phyloP scores from a whole-genome alignment of 92 coral and sea anemone genomes.

The Pocillopora grandis region DNA sequence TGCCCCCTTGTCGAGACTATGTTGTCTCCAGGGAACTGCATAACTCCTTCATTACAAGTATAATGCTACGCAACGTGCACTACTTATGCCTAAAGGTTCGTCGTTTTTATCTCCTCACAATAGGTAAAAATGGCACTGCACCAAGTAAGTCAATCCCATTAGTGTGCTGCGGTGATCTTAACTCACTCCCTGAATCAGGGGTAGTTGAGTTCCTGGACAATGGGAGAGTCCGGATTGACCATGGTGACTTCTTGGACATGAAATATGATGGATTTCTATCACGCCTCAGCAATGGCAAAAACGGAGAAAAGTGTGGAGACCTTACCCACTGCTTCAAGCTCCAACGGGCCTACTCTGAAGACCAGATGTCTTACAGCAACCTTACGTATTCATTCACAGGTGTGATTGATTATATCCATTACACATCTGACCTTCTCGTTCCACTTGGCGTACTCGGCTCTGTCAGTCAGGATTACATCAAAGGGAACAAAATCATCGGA shows the following conservation, averaged over 20 bases:
- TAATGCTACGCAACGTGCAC: too few relatives aligned
- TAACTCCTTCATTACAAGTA: not conserved
- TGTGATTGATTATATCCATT: slow-evolving; percentile 94
- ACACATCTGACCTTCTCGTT: slow-evolving; percentile 73
- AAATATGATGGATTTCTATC: slow-evolving; percentile 93
- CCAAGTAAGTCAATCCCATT: slow-evolving; percentile 86
- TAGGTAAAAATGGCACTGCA: slow-evolving; percentile 98
- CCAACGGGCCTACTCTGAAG: slow-evolving; percentile 81
- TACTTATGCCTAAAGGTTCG: not conserved
- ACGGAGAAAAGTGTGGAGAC: slow-evolving; percentile 84
- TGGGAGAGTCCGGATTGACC: slow-evolving; percentile 90
- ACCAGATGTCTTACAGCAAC: slow-evolving; percentile 83
- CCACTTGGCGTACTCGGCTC: slow-evolving; percentile 91
- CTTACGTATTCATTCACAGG: slow-evolving; percentile 91
- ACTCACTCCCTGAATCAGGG: slow-evolving; percentile 96
- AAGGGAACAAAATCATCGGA: slow-evolving; percentile 87
- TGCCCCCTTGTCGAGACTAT: too few relatives aligned
- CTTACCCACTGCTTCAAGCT: slow-evolving; percentile 91
- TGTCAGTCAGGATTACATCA: slow-evolving; percentile 82
- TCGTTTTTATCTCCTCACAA: not conserved
- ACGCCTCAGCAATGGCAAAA: slow-evolving; percentile 87
- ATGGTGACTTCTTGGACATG: slow-evolving; percentile 93
- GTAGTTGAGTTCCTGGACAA: slow-evolving; percentile 95
- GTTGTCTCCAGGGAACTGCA: not conserved
- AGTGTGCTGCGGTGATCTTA: slow-evolving; percentile 96